Percentiles rank a stretch among this genome's conserved stretches.
Evolutionary conservation across 2,888 invertebrate genomes (phyloP).

Genomic region (Morpho helenor): DNA sequence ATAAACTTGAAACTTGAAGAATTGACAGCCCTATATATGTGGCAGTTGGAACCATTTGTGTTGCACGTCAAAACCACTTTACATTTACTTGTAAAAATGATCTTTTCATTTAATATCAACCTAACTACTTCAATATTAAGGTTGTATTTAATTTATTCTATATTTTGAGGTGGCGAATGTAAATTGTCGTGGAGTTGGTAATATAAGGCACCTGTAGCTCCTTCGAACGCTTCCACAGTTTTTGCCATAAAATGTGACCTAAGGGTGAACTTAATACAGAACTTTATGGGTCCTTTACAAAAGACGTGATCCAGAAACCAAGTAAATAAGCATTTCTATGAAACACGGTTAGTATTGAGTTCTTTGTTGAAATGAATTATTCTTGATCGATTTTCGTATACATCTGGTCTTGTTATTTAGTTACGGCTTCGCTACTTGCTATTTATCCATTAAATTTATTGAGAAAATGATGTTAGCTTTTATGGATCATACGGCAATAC

Average conservation of each 20-base stretch:
- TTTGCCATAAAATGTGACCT: constrained; percentile 25
- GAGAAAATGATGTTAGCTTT: no score
- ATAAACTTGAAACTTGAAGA: no score
- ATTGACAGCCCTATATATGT: constrained; percentile 4
- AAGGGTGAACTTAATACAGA: constrained; percentile 21
- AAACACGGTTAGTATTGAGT: constrained; percentile 11
- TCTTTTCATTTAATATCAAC: constrained; percentile 9
- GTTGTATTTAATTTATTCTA: constrained; percentile 8
- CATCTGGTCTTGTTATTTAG: no score
- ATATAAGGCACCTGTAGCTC: constrained; percentile 29
- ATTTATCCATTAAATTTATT: no score
- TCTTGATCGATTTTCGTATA: no score
- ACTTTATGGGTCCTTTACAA: constrained; percentile 23
- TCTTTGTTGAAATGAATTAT: constrained; percentile 1
- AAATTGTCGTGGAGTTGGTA: constrained; percentile 23
- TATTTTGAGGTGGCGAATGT: constrained; percentile 18
- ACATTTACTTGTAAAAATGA: constrained; percentile 4
- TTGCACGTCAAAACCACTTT: constrained; percentile 12
- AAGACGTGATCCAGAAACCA: constrained; percentile 23
- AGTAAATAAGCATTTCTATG: constrained; percentile 16
- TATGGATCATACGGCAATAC: no score
- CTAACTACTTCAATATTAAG: constrained; percentile 8
- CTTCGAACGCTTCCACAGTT: constrained; percentile 9
- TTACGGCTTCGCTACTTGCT: no score
- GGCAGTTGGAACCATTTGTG: constrained; percentile 22